These are phyloP conservation scores for Xestia ashworthii DNA, from an alignment of 2,888 invertebrate genomes.

Conservation along the genomic window DNA sequence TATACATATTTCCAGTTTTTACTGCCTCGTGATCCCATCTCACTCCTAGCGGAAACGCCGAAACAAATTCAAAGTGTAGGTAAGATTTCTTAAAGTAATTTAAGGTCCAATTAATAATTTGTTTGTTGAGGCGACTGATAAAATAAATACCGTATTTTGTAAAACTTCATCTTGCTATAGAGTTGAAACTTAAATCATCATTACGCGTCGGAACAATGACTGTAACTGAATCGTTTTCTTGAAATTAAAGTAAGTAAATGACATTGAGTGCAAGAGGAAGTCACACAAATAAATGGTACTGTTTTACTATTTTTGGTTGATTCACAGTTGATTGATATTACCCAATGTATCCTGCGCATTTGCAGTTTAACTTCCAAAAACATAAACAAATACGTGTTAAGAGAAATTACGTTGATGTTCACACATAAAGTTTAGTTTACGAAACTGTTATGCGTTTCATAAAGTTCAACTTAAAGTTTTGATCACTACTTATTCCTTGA, in stretches of 20 bases:
- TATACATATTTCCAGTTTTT: not conserved
- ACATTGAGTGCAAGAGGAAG: not conserved
- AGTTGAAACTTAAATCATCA: not conserved
- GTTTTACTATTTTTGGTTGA: not conserved
- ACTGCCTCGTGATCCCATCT: not conserved
- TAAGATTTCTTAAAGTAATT: not conserved
- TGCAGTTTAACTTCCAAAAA: not conserved
- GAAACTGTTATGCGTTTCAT: not conserved
- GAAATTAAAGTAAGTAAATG: not conserved
- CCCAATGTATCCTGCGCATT: not conserved
- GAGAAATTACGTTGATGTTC: not conserved
- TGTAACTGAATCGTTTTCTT: not conserved
- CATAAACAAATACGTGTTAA: not conserved
- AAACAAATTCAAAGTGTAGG: not conserved
- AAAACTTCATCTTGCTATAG: not conserved
- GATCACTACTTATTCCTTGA: too few species aligned
- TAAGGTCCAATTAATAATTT: not conserved
- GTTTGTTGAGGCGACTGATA: not conserved
- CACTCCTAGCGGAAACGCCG: fast-evolving
- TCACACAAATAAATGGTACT: not conserved
- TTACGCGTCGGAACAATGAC: not conserved
- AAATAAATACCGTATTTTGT: not conserved
- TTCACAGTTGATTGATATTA: not conserved
- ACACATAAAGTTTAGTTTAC: not conserved
- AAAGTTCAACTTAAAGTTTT: not conserved